phyloP scores from a whole-genome alignment of 2,113 vertebrate genomes.

The Myiopsitta monachus region DNA sequence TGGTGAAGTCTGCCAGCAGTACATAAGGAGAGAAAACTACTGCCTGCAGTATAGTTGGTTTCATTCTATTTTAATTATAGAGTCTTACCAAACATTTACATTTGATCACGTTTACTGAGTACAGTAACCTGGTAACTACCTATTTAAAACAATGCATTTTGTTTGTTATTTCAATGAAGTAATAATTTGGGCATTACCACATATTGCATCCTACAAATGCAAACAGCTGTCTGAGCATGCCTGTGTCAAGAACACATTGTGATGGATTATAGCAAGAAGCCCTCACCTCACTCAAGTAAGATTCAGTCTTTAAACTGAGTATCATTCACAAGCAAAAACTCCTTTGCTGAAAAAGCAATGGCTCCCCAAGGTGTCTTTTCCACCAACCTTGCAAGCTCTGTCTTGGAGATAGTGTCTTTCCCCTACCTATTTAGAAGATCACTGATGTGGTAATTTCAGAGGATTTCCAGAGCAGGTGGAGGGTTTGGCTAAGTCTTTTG shows the following conservation, averaged over 20 bases:
- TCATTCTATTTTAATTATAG: background rate
- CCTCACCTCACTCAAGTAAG: background rate
- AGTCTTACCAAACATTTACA: background rate
- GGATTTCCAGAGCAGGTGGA: background rate
- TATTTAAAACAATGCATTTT: background rate
- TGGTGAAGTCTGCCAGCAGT: background rate
- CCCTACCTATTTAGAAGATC: background rate
- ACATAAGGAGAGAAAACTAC: background rate
- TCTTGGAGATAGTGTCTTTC: background rate
- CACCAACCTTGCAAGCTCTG: background rate
- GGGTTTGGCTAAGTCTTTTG: background rate
- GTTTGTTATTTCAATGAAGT: background rate
- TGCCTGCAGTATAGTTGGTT: background rate
- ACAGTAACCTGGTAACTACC: background rate
- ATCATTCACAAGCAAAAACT: background rate
- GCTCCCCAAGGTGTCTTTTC: background rate
- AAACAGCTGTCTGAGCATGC: background rate
- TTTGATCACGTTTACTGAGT: rapidly evolving
- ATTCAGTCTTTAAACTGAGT: background rate
- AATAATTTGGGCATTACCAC: background rate
- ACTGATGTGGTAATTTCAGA: background rate
- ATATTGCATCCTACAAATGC: background rate
- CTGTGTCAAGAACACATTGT: background rate
- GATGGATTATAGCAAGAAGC: background rate
- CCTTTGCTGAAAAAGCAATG: background rate